These are phyloP conservation scores for Harmothoe impar DNA, from an alignment of 2,888 invertebrate genomes.

Conservation along the genomic window DNA sequence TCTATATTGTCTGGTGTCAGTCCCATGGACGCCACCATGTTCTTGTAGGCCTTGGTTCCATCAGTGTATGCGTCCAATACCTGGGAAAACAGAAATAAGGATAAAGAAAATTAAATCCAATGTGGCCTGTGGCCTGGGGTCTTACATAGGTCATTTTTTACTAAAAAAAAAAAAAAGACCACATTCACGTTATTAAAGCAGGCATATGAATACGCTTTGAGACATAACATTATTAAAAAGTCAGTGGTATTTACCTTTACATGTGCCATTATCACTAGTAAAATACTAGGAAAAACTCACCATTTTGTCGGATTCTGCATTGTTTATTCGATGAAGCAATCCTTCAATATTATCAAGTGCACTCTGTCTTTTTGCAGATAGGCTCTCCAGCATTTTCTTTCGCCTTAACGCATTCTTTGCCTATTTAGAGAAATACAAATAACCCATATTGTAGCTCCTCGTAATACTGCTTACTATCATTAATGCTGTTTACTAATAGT, in stretches of 20 bases:
- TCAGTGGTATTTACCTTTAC: too few species aligned
- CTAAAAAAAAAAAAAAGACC: neutral
- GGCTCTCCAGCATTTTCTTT: slow-evolving; percentile 66
- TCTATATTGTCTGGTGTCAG: slow-evolving; percentile 69
- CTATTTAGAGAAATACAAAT: slow-evolving; percentile 55
- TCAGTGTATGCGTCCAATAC: slow-evolving; percentile 67
- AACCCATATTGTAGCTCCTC: too few species aligned
- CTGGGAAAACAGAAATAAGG: slow-evolving; percentile 28
- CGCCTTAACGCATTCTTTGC: slow-evolving; percentile 67
- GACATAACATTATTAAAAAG: too few species aligned
- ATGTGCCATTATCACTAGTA: too few species aligned
- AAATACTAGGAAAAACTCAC: slow-evolving; percentile 48
- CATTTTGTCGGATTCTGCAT: slow-evolving; percentile 70
- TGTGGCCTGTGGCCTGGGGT: neutral
- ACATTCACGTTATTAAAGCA: too few species aligned
- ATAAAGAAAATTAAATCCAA: neutral
- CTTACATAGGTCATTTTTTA: neutral
- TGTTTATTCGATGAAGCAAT: slow-evolving; percentile 66
- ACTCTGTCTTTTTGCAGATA: slow-evolving; percentile 62
- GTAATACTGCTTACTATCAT: too few species aligned
- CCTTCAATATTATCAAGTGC: slow-evolving; percentile 67
- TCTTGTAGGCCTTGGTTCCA: slow-evolving; percentile 68
- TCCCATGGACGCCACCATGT: slow-evolving; percentile 62
- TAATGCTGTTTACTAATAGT: too few species aligned
- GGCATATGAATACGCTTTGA: too few species aligned